A percentile compares a stretch with the other conserved stretches of the same genome.
phyloP scores from a whole-genome alignment of 2,797 vertebrate genomes.

The Oryzias dopingdopingensis region DNA sequence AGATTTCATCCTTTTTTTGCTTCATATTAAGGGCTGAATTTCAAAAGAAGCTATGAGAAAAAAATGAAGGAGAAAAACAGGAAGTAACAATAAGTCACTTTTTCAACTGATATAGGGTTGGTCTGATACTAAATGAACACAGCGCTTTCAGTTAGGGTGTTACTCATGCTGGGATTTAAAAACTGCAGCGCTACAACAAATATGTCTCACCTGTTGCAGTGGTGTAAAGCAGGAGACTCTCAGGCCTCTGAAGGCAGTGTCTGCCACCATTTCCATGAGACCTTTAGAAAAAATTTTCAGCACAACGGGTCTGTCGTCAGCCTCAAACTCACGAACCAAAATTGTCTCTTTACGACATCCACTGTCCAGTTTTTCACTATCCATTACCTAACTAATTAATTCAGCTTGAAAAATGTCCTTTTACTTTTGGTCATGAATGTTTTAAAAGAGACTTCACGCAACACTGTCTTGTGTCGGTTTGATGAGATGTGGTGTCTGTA shows the following conservation, averaged over 20 bases:
- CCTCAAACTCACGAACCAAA: constrained; percentile 39
- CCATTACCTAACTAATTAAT: background rate
- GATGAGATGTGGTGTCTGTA: background rate
- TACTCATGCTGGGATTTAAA: no score
- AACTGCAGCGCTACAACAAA: background rate
- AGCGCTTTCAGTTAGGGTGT: no score
- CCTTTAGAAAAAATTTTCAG: constrained; percentile 50
- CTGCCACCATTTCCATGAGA: constrained; percentile 56
- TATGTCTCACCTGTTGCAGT: constrained; percentile 33
- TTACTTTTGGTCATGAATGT: background rate
- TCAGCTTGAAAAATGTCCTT: no score
- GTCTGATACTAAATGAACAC: no score
- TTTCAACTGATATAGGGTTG: no score
- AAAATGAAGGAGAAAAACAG: no score
- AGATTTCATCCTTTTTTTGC: no score
- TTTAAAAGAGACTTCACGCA: background rate
- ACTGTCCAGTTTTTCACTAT: background rate
- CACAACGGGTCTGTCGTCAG: constrained; percentile 25
- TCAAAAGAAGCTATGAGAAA: no score
- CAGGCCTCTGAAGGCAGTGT: constrained; percentile 55
- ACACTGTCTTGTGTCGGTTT: background rate
- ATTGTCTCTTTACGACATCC: background rate
- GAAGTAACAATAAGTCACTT: no score
- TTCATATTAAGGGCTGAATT: no score
- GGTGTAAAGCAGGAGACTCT: constrained; percentile 52